Evolutionary conservation across 2,113 vertebrate genomes (phyloP).

Genomic region (Myiopsitta monachus): DNA sequence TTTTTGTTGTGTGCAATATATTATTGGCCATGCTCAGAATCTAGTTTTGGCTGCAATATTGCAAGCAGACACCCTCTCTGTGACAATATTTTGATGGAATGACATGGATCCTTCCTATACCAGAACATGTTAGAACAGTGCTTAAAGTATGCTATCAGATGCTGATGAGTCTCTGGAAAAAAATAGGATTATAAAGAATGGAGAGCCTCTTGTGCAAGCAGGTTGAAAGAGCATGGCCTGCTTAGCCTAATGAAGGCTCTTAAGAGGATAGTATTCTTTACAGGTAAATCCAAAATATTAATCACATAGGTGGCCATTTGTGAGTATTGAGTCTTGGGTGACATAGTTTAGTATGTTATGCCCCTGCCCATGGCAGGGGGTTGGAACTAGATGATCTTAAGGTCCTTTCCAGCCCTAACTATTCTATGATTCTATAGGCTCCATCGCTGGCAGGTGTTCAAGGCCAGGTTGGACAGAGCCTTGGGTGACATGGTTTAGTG

Average conservation of each 20-base stretch:
- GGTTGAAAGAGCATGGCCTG: not conserved
- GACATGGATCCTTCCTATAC: not conserved
- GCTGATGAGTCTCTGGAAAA: not conserved
- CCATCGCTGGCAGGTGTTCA: too few species aligned
- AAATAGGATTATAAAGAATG: not conserved
- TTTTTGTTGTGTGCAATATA: not conserved
- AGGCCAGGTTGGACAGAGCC: too few species aligned
- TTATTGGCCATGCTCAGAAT: not conserved
- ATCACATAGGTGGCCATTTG: not conserved
- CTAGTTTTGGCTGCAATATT: not conserved
- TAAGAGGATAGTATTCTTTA: not conserved
- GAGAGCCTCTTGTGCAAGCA: rapidly evolving
- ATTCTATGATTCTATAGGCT: too few species aligned
- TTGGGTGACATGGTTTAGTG: too few species aligned
- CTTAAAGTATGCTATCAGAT: not conserved
- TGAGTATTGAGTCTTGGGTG: not conserved
- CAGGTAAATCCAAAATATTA: not conserved
- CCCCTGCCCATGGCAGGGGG: too few species aligned
- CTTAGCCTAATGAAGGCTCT: not conserved
- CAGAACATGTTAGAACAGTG: not conserved
- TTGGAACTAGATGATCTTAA: too few species aligned
- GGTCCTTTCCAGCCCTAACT: too few species aligned
- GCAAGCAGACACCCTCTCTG: not conserved
- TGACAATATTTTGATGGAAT: not conserved
- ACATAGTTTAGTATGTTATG: too few species aligned